Evolutionary conservation across 2,888 invertebrate species (phyloP).

Genomic region (Noctua pronuba): DNA sequence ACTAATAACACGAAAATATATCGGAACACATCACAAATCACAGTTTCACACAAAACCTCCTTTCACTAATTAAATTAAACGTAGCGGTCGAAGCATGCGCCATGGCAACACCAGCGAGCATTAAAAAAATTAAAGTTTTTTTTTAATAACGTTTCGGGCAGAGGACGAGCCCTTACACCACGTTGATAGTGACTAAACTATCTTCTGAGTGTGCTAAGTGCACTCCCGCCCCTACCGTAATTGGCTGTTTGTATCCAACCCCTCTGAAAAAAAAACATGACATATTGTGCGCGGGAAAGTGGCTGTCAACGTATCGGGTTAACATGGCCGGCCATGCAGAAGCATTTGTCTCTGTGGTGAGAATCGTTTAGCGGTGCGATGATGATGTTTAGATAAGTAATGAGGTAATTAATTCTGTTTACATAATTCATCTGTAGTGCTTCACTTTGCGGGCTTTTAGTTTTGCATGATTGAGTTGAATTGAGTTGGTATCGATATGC

Average conservation of each 20-base stretch:
- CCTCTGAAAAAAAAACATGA: constrained; percentile 88
- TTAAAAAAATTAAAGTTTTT: constrained; percentile 66
- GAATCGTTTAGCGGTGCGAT: constrained; percentile 83
- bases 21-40: constrained; percentile 84
- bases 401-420: constrained; percentile 64
- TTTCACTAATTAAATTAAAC: constrained; percentile 88
- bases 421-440: constrained; percentile 31
- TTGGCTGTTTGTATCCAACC: constrained; percentile 90
- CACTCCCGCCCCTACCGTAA: constrained; percentile 87
- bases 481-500: background rate
- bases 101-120: constrained; percentile 78
- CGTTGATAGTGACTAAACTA: constrained; percentile 87
- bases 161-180: constrained; percentile 83
- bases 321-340: constrained; percentile 77
- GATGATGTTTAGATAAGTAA: constrained; percentile 82
- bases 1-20: constrained; percentile 68
- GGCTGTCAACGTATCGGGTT: constrained; percentile 87
- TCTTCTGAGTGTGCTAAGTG: constrained; percentile 85
- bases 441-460: constrained; percentile 15
- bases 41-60: constrained; percentile 80
- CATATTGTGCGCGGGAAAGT: constrained; percentile 90
- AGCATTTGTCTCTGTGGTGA: constrained; percentile 85
- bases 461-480: background rate
- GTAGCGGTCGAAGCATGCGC: constrained; percentile 81
- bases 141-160: constrained; percentile 65